These are phyloP conservation scores for Arizona elegans DNA, from an alignment of 2,113 vertebrate genomes.

Conservation along the genomic window DNA sequence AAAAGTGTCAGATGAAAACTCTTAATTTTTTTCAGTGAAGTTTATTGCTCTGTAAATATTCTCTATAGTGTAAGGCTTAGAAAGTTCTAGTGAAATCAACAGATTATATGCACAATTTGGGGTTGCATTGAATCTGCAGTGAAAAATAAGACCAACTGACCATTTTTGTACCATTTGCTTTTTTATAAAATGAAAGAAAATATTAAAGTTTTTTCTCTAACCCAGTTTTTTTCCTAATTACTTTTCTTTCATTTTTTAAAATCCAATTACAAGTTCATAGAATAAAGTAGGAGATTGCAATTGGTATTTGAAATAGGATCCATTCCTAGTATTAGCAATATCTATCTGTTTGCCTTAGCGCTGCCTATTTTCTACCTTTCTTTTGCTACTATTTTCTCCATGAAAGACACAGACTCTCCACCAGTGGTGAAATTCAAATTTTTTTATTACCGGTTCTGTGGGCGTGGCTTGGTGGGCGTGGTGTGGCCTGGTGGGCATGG, in stretches of 20 bases:
- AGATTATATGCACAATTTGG: neutral
- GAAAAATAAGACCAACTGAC: neutral
- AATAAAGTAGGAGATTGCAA: neutral
- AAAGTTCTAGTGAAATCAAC: neutral
- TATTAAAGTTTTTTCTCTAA: neutral
- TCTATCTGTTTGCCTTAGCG: neutral
- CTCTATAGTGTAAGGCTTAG: neutral
- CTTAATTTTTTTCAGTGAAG: neutral
- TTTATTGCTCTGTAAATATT: neutral
- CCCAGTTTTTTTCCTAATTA: neutral
- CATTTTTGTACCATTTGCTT: neutral
- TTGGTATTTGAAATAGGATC: neutral
- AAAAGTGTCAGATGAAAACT: neutral
- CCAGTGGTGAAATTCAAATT: neutral
- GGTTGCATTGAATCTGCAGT: neutral
- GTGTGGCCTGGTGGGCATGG: too few species aligned
- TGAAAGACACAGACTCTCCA: neutral
- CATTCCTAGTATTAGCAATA: too few species aligned
- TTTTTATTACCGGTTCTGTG: too few species aligned
- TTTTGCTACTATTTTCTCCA: neutral
- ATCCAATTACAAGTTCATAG: neutral
- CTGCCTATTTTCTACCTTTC: neutral
- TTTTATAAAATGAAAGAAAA: neutral
- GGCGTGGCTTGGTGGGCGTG: too few species aligned
- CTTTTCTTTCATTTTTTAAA: neutral